Base-by-base conservation (phyloP, 2,113 vertebrate genomes). In the Barnardius zonarius region DNA sequence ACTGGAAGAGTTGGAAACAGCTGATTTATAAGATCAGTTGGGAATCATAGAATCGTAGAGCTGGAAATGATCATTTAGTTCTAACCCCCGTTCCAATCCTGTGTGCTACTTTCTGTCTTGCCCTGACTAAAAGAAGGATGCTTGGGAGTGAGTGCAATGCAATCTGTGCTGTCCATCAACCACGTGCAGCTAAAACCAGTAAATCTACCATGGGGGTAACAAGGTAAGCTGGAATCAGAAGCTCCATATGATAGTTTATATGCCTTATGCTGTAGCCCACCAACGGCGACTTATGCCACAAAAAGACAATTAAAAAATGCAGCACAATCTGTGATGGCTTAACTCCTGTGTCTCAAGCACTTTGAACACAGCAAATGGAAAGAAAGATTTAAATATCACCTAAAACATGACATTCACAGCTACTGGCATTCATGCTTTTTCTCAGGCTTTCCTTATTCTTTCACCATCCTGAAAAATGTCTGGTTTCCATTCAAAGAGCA, bases 381-480 rank as follows among this genome's bases (percentile, higher is more conserved):
- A 73, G 22, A 89, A 81, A 92, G 68, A 85, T 75, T 96, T 95
- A 88, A 87, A 95, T 77, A 83, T 68, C 88, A 92, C 82, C 84
- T 95, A 76, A 78, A 90, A 76, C 46, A 83, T 25, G 61, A 75
- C 59, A 97, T 86, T 95, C 73, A 55, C 86, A 96, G 79, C 73
- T 94, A 88, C 92, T 87, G 61, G n/a, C 41, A 51, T 72, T 93
- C 86, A 39, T 86, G 77, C 54, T 55, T 94, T 95, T 94, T 94
- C 88, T 95, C 95, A 68, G 86, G 64, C 68, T 95, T 97, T 95
- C 86, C 80, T 93, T 93, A 66, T 90, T 97, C 62, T 84, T 95
- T 93, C 90, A 95, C 54, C 66, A 95, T 73, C n/a, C 74, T 93
- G 79, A 89, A 90, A 86, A 88, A 94, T 67, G 91, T 67, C 62